These are phyloP conservation scores for Apistogramma diplotaenia DNA, from an alignment of 2,113 vertebrate species.

Conservation along the genomic window DNA sequence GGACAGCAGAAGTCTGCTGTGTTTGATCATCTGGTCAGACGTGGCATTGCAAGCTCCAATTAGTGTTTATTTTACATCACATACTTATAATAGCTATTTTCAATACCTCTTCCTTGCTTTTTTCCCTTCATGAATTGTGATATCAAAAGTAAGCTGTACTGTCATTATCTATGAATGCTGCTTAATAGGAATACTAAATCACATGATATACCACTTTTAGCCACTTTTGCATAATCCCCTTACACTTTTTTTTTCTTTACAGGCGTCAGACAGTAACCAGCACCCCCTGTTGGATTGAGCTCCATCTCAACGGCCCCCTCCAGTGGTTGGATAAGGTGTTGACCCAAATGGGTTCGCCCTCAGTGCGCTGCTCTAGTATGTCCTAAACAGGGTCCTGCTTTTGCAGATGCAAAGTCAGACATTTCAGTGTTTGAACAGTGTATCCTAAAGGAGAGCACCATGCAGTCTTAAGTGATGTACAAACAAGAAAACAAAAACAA, in stretches of 20 bases:
- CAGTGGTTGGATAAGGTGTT: constrained; percentile 99
- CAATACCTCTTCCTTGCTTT: neutral
- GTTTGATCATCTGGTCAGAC: neutral
- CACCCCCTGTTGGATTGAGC: constrained; percentile 99
- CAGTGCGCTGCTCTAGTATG: constrained; percentile 98
- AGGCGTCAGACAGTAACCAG: constrained; percentile 98
- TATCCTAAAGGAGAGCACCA: constrained; percentile 34
- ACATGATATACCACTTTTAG: neutral
- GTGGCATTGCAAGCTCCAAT: neutral
- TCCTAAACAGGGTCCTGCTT: constrained; percentile 77
- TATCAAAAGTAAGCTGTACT: neutral
- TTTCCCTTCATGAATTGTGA: neutral
- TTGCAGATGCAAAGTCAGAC: constrained; percentile 11
- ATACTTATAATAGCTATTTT: neutral
- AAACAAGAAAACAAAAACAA: constrained; percentile 4
- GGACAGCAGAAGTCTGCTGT: neutral
- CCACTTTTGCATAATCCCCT: neutral
- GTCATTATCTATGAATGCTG: neutral
- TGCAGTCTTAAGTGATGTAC: constrained; percentile 36
- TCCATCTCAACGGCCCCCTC: constrained; percentile 96
- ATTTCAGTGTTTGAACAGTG: constrained; percentile 34
- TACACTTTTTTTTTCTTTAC: constrained; percentile 7
- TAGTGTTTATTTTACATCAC: neutral
- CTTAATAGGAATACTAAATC: neutral
- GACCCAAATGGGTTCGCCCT: constrained; percentile 99